phyloP scores from a whole-genome alignment of 2,888 invertebrate species.

The Eupithecia subfuscata region DNA sequence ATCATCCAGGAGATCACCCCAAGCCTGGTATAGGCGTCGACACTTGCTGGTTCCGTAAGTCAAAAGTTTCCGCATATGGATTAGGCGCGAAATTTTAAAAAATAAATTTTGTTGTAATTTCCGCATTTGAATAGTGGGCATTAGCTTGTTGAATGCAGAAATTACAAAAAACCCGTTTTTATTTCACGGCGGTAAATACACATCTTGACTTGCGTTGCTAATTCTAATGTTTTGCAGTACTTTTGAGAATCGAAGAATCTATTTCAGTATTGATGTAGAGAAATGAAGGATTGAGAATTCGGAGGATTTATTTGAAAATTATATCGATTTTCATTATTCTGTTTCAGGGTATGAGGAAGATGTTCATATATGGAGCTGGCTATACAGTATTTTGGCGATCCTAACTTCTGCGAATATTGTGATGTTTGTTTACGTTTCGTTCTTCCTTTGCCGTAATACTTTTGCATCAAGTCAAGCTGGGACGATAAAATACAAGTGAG shows the following conservation, averaged over 20 bases:
- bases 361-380: conserved; percentile 83
- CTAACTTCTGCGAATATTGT: conserved; percentile 82
- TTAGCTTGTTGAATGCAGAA: not conserved
- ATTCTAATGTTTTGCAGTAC: not conserved
- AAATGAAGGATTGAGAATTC: no score
- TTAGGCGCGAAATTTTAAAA: not conserved
- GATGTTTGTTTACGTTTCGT: conserved; percentile 81
- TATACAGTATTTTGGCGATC: conserved; percentile 86
- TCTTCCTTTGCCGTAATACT: conserved; percentile 18
- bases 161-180: not conserved
- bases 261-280: not conserved
- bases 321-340: not conserved
- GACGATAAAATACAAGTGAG: conserved; percentile 21
- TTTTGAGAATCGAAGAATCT: not conserved
- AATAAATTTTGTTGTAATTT: not conserved
- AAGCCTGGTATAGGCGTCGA: conserved; percentile 84
- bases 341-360: conserved; percentile 61
- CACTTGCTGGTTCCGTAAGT: conserved; percentile 87
- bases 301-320: not conserved
- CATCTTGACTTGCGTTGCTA: not conserved
- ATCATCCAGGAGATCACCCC: conserved; percentile 75
- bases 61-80: not conserved
- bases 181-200: no score
- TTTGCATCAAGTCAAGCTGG: conserved; percentile 21
- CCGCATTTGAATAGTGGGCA: not conserved